These are phyloP conservation scores for Fistularia commersonii DNA, from an alignment of 2,797 vertebrate species.

Conservation along the genomic window DNA sequence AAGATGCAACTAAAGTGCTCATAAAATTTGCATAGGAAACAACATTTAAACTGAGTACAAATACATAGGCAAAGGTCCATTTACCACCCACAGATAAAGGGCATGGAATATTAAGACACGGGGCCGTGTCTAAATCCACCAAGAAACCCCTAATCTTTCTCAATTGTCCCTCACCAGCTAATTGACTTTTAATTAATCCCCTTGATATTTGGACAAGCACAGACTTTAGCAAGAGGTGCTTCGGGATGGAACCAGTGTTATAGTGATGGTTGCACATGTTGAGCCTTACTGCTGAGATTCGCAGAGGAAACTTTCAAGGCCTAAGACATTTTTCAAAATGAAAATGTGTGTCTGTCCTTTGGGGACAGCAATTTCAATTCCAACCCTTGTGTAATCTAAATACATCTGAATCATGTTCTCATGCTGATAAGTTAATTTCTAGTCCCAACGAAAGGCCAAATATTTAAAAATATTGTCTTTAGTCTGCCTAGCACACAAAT, in stretches of 20 bases:
- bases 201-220: slow-evolving; percentile 88
- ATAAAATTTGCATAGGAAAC: slow-evolving; percentile 77
- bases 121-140: slow-evolving; percentile 49
- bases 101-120: slow-evolving; percentile 56
- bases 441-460: too few relatives aligned
- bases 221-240: slow-evolving; percentile 80
- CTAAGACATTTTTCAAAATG: too few relatives aligned
- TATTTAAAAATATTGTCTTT: too few relatives aligned
- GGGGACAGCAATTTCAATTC: too few relatives aligned
- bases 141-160: slow-evolving; percentile 64
- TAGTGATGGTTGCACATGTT: too few relatives aligned
- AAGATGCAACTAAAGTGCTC: slow-evolving; percentile 76
- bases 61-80: slow-evolving; percentile 54
- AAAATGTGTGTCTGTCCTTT: too few relatives aligned
- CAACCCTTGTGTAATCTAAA: too few relatives aligned
- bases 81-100: slow-evolving; percentile 67
- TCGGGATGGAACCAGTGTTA: slow-evolving; percentile 70
- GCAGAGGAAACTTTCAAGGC: too few relatives aligned
- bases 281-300: too few relatives aligned
- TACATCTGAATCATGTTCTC: too few relatives aligned
- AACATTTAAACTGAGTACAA: slow-evolving; percentile 71
- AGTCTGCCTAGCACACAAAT: too few relatives aligned
- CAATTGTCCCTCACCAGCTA: slow-evolving; percentile 82
- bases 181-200: slow-evolving; percentile 96
- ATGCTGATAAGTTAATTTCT: too few relatives aligned